Evolutionary conservation across 2,113 vertebrate genomes (phyloP).

Genomic region (Antennarius striatus): DNA sequence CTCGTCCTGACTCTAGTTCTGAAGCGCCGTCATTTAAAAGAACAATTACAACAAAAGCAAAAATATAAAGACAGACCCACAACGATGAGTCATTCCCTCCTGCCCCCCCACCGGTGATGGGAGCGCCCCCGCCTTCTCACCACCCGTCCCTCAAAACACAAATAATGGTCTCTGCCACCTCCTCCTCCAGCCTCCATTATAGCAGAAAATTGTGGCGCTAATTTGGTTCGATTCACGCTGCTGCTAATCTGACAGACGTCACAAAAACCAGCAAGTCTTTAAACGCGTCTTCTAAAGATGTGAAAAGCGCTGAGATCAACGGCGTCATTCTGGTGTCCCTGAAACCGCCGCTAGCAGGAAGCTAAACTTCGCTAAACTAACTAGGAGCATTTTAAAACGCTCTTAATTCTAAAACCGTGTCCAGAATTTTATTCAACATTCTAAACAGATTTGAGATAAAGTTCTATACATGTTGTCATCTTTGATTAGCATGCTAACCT

Average conservation of each 20-base stretch:
- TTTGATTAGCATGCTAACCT: too few relatives aligned
- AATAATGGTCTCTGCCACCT: conserved; percentile 65
- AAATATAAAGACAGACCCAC: not conserved
- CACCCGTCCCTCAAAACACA: conserved; percentile 59
- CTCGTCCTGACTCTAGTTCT: too few relatives aligned
- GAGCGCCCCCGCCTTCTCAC: conserved; percentile 38
- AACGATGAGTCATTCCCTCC: conserved; percentile 57
- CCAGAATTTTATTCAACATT: too few relatives aligned
- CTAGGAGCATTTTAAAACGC: too few relatives aligned
- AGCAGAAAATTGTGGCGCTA: conserved; percentile 85
- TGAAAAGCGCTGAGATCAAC: not conserved
- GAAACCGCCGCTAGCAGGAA: not conserved
- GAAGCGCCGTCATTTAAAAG: conserved; percentile 5
- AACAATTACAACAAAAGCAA: not conserved
- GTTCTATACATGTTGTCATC: too few relatives aligned
- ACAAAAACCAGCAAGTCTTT: too few relatives aligned
- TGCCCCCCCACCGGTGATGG: conserved; percentile 43
- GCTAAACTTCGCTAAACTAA: too few relatives aligned
- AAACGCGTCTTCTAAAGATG: too few relatives aligned
- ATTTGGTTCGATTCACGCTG: conserved; percentile 73
- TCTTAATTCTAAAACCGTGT: too few relatives aligned
- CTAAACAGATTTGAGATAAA: too few relatives aligned
- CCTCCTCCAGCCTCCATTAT: conserved; percentile 78
- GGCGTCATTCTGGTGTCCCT: not conserved
- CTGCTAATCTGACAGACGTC: too few relatives aligned